Evolutionary conservation across 30 jellyfish, hydroid and myxozoan species (phyloP).

Genomic region (Pelagia noctiluca): DNA sequence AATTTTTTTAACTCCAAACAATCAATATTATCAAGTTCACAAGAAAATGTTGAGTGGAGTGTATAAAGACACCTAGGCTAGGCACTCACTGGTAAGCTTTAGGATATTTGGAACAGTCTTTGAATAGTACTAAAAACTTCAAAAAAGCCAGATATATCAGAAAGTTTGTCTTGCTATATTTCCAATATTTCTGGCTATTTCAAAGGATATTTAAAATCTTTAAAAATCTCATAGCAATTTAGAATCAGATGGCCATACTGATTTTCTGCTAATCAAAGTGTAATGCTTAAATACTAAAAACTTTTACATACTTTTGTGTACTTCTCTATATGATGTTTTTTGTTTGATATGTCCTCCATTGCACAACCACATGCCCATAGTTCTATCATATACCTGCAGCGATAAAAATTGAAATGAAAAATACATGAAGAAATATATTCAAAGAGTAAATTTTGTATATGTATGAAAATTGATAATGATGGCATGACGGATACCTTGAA

Average conservation of each 20-base stretch:
- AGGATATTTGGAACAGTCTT: no score
- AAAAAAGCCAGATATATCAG: background rate
- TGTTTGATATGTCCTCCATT: conserved; percentile 15
- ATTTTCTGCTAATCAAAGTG: no score
- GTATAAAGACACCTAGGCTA: no score
- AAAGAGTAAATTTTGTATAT: background rate
- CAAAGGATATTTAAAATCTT: background rate
- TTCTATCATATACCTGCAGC: conserved; percentile 45
- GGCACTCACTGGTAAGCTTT: no score
- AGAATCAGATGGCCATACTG: background rate
- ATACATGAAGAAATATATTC: background rate
- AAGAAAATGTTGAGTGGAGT: no score
- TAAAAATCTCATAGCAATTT: no score
- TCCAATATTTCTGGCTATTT: background rate
- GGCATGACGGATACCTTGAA: background rate
- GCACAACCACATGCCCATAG: conserved; percentile 58
- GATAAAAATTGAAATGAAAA: background rate
- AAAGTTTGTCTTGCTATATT: background rate
- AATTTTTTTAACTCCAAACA: no score
- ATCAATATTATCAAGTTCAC: no score
- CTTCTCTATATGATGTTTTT: background rate
- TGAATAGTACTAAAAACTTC: no score
- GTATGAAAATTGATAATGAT: background rate
- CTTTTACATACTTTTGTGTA: conserved; percentile 26
- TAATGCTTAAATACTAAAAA: no score